phyloP scores from a whole-genome alignment of 64 coral and sea anemone genomes.

The Orbicella faveolata region DNA sequence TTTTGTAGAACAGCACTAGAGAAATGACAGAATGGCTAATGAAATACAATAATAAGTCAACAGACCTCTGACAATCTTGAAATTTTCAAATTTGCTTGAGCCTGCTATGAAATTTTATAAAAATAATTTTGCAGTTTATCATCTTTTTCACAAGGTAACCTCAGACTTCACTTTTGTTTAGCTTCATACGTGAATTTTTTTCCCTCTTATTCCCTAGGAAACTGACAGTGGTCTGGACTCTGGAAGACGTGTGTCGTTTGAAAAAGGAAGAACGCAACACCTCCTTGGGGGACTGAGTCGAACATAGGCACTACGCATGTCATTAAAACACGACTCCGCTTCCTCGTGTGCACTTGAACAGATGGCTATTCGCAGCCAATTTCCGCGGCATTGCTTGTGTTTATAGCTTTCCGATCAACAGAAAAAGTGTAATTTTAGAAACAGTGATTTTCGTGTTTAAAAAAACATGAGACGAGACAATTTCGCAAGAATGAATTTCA shows the following conservation, averaged over 20 bases:
- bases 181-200: not conserved
- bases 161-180: no score
- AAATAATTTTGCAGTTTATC: no score
- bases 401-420: not conserved
- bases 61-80: no score
- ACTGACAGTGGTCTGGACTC: not conserved
- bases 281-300: not conserved
- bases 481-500: not conserved
- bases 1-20: no score
- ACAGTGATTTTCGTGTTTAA: not conserved
- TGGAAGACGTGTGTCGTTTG: not conserved
- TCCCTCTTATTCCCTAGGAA: not conserved
- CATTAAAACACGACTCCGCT: not conserved
- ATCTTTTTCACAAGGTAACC: no score
- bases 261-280: not conserved
- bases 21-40: no score
- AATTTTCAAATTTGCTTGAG: no score
- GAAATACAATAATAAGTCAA: no score
- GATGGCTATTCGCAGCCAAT: not conserved
- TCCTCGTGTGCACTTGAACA: not conserved
- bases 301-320: not conserved
- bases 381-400: not conserved
- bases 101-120: no score
- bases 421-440: not conserved
- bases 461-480: not conserved